Conservation (phyloP, 2,797 vertebrate species). For the Meriones psammophilus region DNA sequence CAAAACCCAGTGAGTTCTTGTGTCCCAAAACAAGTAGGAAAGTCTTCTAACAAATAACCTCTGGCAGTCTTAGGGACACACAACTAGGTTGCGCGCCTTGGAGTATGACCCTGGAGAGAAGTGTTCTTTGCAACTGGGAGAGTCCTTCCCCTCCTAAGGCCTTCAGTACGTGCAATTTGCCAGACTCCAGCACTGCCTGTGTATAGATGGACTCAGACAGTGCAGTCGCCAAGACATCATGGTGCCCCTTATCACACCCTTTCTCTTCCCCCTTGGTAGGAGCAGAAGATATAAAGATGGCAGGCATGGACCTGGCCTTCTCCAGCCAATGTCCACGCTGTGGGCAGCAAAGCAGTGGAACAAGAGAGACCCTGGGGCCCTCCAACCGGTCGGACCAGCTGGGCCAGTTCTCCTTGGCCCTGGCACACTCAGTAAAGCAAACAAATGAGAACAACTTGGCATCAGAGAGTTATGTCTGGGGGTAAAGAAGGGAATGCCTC, state of each 20-base stretch:
- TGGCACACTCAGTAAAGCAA: conserved; percentile 31
- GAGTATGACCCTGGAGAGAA: neutral
- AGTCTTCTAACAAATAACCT: neutral
- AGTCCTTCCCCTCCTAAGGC: neutral
- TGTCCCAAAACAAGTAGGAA: neutral
- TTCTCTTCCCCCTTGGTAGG: neutral
- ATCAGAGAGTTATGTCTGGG: conserved; percentile 21
- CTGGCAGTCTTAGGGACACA: neutral
- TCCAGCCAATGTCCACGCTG: neutral
- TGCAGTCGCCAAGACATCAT: neutral
- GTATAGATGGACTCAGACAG: neutral
- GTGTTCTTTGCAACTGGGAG: neutral
- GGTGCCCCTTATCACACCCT: neutral
- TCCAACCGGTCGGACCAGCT: conserved; percentile 68
- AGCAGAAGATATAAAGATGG: neutral
- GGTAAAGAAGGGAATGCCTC: conserved; percentile 22
- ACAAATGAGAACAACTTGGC: conserved; percentile 66
- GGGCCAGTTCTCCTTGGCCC: neutral
- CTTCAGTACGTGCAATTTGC: neutral
- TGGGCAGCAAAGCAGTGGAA: neutral
- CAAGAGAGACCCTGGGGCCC: neutral
- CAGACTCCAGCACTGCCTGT: neutral
- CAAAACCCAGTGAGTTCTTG: neutral
- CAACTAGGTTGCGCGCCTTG: neutral
- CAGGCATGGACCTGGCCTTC: neutral